Conservation (phyloP, 2,797 vertebrate species). For the Psittacula echo region DNA sequence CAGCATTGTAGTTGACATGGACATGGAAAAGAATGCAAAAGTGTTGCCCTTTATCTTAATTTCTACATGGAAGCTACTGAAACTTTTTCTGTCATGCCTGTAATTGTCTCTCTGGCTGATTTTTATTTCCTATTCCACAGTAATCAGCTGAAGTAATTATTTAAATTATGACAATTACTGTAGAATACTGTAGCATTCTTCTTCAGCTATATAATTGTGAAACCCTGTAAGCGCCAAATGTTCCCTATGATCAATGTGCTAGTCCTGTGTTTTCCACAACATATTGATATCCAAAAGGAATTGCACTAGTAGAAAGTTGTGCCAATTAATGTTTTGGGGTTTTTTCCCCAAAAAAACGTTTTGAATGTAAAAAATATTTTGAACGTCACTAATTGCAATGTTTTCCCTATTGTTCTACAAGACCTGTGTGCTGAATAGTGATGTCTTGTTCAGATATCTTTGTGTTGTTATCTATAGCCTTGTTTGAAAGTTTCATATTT, state of each 20-base stretch:
- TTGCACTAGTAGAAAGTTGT: neutral
- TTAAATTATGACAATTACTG: constrained; percentile 6
- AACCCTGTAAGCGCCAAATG: neutral
- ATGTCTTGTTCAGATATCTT: neutral
- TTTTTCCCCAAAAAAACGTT: rapidly evolving
- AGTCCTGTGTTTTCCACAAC: neutral
- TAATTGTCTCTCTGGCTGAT: neutral
- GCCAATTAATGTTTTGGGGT: neutral
- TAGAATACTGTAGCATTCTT: neutral
- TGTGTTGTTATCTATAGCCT: neutral
- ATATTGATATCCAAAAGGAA: neutral
- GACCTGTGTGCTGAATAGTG: neutral
- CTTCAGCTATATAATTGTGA: neutral
- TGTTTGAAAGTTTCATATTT: neutral
- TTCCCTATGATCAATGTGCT: rapidly evolving
- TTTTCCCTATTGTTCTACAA: neutral
- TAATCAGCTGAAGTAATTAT: neutral
- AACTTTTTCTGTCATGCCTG: neutral
- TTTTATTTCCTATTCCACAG: neutral
- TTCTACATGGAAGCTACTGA: neutral
- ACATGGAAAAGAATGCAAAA: neutral
- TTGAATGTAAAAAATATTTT: neutral
- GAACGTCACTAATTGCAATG: neutral
- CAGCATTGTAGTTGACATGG: neutral
- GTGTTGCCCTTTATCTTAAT: neutral